These are phyloP conservation scores for Anthopleura xanthogrammica DNA, from an alignment of 92 coral and sea anemone genomes.

Conservation along the genomic window DNA sequence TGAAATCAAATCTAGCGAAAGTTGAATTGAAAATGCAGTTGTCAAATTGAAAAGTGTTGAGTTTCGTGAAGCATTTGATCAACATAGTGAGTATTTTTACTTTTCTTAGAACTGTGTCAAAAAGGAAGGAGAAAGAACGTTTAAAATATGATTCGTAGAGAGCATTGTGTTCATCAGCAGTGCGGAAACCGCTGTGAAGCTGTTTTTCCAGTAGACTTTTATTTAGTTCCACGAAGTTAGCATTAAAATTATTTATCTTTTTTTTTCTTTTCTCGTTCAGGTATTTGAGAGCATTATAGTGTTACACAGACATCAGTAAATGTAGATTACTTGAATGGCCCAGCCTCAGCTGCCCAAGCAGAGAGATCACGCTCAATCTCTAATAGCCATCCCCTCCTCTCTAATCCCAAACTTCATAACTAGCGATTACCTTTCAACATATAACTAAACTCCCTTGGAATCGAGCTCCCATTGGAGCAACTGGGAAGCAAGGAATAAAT, in stretches of 20 bases:
- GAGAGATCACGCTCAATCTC: not conserved
- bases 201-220: too few species aligned
- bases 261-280: not conserved
- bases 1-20: not conserved
- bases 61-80: too few species aligned
- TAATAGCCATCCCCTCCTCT: constrained; percentile 5
- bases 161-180: too few species aligned
- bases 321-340: not conserved
- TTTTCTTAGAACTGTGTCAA: too few species aligned
- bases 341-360: constrained; percentile 24
- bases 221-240: too few species aligned
- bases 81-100: not conserved
- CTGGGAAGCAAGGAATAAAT: not conserved
- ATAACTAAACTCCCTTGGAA: constrained; percentile 23
- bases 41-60: too few species aligned
- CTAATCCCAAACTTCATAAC: constrained; percentile 6
- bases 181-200: too few species aligned
- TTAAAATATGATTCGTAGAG: too few species aligned
- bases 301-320: not conserved
- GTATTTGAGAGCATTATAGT: not conserved
- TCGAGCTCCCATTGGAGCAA: not conserved
- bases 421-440: not conserved
- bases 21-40: not conserved
- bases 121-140: too few species aligned
- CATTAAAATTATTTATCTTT: not conserved